Conservation (phyloP, 2,888 invertebrate genomes). For the Atethmia centrago region DNA sequence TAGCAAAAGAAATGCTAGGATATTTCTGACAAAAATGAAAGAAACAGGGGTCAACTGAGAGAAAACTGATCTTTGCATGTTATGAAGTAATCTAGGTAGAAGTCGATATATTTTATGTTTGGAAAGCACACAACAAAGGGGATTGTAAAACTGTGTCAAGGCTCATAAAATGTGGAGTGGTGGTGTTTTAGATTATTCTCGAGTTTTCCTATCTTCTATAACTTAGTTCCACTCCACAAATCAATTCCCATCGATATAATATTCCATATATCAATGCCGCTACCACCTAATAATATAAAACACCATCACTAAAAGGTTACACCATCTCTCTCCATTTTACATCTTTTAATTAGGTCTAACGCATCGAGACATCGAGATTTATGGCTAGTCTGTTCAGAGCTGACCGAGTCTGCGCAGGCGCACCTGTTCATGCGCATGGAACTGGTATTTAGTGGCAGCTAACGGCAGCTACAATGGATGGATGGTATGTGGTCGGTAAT, state of each 20-base stretch:
- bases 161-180: not conserved
- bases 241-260: not conserved
- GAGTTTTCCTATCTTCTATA: not conserved
- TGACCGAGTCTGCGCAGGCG: slow-evolving; percentile 49
- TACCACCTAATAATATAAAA: slow-evolving; percentile 6
- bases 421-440: slow-evolving; percentile 56
- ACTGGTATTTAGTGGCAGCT: slow-evolving; percentile 48
- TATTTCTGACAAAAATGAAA: not conserved
- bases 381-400: slow-evolving; percentile 61
- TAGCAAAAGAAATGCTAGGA: not conserved
- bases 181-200: not conserved
- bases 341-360: slow-evolving; percentile 83
- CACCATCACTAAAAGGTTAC: slow-evolving; percentile 62
- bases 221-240: not conserved
- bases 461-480: slow-evolving; percentile 57
- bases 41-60: not conserved
- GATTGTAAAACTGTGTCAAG: not conserved
- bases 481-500: slow-evolving; percentile 31
- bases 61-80: not conserved
- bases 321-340: slow-evolving; percentile 73
- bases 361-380: slow-evolving; percentile 76
- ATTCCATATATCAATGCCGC: slow-evolving; percentile 8
- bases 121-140: not conserved
- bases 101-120: not conserved
- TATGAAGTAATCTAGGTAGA: not conserved